Conservation (phyloP, 2,797 vertebrate genomes). For the Alcedo quadribrachys region DNA sequence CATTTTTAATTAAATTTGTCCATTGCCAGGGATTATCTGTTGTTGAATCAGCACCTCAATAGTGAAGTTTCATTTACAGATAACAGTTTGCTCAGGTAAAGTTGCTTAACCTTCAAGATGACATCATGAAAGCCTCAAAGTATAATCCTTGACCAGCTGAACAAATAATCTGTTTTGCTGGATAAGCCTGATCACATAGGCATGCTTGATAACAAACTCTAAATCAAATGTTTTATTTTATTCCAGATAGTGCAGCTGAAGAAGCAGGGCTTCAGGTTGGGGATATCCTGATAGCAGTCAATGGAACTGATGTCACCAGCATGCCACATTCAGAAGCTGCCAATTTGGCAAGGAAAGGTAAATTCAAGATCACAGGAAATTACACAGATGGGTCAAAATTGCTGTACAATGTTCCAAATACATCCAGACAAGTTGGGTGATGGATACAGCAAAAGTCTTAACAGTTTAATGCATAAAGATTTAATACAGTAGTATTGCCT, state of each 20-base stretch:
- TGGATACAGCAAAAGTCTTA: neutral
- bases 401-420: neutral
- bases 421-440: neutral
- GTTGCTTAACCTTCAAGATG: neutral
- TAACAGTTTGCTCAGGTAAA: neutral
- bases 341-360: constrained; percentile 89
- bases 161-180: neutral
- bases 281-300: constrained; percentile 88
- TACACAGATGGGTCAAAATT: neutral
- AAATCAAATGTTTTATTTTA: neutral
- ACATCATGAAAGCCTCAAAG: neutral
- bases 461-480: neutral
- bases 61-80: neutral
- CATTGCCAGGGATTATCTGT: neutral
- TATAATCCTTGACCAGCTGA: neutral
- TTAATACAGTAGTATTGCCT: neutral
- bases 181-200: neutral
- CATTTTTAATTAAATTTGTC: neutral
- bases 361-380: neutral
- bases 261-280: constrained; percentile 89
- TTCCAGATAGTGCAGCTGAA: constrained; percentile 89
- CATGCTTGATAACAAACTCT: neutral
- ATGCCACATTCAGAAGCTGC: constrained; percentile 90
- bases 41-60: neutral
- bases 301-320: constrained; percentile 91